Conservation (phyloP, 2,797 vertebrate species). For the Myotis planiceps region DNA sequence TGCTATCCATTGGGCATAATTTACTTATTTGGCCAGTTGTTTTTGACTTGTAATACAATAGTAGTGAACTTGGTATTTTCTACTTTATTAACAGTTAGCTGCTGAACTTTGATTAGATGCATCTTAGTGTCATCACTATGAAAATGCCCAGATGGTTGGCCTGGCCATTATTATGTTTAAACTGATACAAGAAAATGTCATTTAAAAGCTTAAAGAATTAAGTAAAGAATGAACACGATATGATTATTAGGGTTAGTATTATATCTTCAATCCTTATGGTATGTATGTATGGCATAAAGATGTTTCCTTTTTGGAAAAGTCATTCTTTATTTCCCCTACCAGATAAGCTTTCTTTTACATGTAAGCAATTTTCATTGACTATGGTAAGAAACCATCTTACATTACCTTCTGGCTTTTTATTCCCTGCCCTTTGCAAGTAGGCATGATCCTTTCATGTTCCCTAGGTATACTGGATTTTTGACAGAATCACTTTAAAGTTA, state of each 20-base stretch:
- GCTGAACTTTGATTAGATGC: background rate
- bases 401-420: background rate
- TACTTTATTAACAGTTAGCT: conserved; percentile 20
- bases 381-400: background rate
- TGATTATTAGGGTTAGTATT: background rate
- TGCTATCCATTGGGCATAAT: background rate
- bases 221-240: background rate
- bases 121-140: background rate
- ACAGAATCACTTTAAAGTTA: conserved; percentile 5
- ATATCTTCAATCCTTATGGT: background rate
- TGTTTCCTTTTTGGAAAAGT: conserved; percentile 7
- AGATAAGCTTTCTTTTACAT: background rate
- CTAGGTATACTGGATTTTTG: background rate
- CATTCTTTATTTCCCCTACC: background rate
- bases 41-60: background rate
- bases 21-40: background rate
- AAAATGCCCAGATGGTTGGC: background rate
- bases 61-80: background rate
- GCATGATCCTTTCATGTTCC: background rate
- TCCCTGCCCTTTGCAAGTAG: background rate
- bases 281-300: background rate
- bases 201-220: conserved; percentile 11
- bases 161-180: background rate
- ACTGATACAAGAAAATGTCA: background rate
- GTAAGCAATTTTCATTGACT: background rate